Conservation (phyloP, 35 echinoderm and acorn worm species). For the Heliocidaris erythrogramma region DNA sequence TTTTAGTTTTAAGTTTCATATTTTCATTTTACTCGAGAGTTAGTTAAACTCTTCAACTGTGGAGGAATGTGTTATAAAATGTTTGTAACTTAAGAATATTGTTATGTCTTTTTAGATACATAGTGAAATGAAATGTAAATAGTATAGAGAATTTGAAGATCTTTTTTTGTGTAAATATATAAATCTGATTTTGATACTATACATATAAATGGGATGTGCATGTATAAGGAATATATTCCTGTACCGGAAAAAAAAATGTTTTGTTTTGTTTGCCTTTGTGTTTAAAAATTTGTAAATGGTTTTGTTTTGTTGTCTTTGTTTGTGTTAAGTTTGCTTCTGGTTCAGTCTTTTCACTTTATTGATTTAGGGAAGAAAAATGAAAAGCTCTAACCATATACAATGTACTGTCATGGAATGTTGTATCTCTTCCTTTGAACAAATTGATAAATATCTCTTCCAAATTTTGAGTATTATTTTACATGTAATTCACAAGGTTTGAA, state of each 20-base stretch:
- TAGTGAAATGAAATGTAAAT: neutral
- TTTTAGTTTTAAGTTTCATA: neutral
- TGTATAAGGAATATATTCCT: neutral
- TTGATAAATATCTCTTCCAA: neutral
- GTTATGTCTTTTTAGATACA: neutral
- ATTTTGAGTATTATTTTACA: neutral
- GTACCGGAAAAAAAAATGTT: neutral
- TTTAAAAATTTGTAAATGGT: neutral
- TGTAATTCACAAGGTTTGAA: neutral
- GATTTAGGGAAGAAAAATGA: neutral
- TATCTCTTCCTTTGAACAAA: neutral
- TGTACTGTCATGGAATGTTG: too few relatives aligned
- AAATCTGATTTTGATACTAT: neutral
- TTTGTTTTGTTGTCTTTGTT: neutral
- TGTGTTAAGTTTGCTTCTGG: too few relatives aligned
- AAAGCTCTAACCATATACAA: neutral
- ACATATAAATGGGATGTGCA: neutral
- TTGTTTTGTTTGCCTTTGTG: neutral
- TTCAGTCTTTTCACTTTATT: neutral
- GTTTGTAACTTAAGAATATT: neutral
- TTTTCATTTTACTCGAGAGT: neutral
- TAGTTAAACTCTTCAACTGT: neutral
- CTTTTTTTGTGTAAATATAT: neutral
- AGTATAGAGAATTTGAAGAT: neutral
- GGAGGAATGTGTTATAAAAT: neutral